A percentile compares a stretch with the other conserved stretches of the same genome.
These are phyloP conservation scores for Cryptoblepharus egeriae DNA, from an alignment of 2,797 vertebrate species.

Conservation along the genomic window DNA sequence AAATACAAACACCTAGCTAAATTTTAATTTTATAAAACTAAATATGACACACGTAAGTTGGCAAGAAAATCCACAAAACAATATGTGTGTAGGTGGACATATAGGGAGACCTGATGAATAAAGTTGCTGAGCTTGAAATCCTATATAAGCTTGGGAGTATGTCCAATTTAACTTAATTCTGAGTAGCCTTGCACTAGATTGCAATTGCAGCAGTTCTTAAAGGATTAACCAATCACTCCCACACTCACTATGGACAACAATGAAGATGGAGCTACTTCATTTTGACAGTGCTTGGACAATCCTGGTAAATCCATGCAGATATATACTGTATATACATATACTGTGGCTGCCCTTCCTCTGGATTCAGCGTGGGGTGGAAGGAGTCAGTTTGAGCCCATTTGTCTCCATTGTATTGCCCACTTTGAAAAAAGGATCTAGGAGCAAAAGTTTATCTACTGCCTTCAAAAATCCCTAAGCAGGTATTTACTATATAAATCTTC, in stretches of 20 bases:
- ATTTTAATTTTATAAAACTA: not conserved
- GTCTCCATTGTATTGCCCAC: not conserved
- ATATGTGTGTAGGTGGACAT: not conserved
- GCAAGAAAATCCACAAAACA: not conserved
- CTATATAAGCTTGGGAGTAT: too few relatives aligned
- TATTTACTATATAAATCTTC: not conserved
- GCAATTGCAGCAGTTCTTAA: too few relatives aligned
- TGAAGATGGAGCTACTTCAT: not conserved
- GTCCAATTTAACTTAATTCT: too few relatives aligned
- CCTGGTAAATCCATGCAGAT: not conserved
- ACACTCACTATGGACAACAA: too few relatives aligned
- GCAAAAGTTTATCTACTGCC: not conserved
- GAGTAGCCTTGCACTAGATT: too few relatives aligned
- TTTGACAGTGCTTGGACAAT: not conserved
- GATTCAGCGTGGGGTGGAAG: not conserved
- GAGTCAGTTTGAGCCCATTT: not conserved
- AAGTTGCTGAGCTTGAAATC: too few relatives aligned
- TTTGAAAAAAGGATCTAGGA: not conserved
- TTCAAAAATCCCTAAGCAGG: not conserved
- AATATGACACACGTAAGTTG: not conserved
- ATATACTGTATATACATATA: not conserved
- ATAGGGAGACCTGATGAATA: not conserved
- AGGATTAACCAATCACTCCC: too few relatives aligned
- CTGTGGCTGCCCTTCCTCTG: not conserved
- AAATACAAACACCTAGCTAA: not conserved